A percentile compares a stretch with the other conserved stretches of the same genome.
Evolutionary conservation across 2,113 vertebrate genomes (phyloP).

Genomic region (Pleuronectes platessa): DNA sequence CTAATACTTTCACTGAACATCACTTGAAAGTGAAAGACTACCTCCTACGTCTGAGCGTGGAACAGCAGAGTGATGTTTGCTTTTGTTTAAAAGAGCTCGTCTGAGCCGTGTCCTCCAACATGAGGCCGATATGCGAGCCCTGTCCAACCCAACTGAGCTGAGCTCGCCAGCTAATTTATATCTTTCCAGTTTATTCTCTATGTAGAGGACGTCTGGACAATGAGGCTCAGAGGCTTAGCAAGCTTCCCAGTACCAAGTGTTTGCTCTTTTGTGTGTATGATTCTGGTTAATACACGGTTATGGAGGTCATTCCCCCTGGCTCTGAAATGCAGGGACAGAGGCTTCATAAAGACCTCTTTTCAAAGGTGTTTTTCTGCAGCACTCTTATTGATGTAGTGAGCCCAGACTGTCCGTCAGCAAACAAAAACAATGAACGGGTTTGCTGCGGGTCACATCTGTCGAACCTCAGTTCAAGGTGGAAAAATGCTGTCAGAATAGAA

Average conservation of each 20-base stretch:
- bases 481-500: neutral
- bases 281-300: neutral
- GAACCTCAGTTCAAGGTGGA: neutral
- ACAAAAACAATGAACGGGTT: neutral
- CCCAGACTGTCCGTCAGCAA: neutral
- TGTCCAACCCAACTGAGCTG: constrained; percentile 17
- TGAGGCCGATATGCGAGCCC: constrained; percentile 18
- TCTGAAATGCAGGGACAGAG: neutral
- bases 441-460: neutral
- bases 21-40: constrained; percentile 19
- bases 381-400: neutral
- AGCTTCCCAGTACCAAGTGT: constrained; percentile 22
- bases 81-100: constrained; percentile 34
- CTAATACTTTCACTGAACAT: constrained; percentile 12
- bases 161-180: constrained; percentile 23
- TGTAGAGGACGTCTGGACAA: constrained; percentile 36
- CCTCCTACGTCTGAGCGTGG: constrained; percentile 15
- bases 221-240: constrained; percentile 34
- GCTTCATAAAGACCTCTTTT: neutral
- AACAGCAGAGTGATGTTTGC: constrained; percentile 21
- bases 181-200: constrained; percentile 31
- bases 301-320: constrained; percentile 26
- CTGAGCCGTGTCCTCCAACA: constrained; percentile 42
- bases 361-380: constrained; percentile 1
- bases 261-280: constrained; percentile 13